Percentiles rank a stretch among this genome's conserved stretches.
Evolutionary conservation across 2,113 vertebrate genomes (phyloP).

Genomic region (Macheiramphus alcinus): DNA sequence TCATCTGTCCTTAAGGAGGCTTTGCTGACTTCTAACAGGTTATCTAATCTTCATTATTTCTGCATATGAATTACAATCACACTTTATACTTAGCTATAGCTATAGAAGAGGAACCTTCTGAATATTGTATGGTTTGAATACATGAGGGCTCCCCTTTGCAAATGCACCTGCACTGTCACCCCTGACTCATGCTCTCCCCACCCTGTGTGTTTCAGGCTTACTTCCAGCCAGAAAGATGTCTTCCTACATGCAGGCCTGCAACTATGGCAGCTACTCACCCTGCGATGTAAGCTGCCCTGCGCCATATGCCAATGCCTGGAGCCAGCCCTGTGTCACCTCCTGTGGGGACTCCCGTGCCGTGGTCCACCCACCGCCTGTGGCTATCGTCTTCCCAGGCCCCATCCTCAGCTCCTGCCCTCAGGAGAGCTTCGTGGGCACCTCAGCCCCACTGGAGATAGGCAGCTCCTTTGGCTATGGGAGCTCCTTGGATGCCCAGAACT

Average conservation of each 20-base stretch:
- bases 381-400: not conserved
- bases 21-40: not conserved
- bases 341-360: not conserved
- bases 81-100: not conserved
- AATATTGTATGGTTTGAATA: not conserved
- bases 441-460: not conserved
- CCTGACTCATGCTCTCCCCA: not conserved
- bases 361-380: not conserved
- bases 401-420: conserved; percentile 39
- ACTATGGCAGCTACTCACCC: not conserved
- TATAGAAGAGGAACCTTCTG: not conserved
- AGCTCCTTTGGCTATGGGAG: not conserved
- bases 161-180: rapidly evolving
- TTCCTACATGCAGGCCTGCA: not conserved
- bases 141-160: not conserved
- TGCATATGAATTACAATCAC: not conserved
- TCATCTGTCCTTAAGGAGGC: not conserved
- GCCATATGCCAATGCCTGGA: not conserved
- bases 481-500: not conserved
- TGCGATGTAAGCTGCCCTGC: not conserved
- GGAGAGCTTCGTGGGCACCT: not conserved
- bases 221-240: not conserved
- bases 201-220: not conserved
- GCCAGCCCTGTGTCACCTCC: not conserved
- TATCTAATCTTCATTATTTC: not conserved